phyloP scores from a whole-genome alignment of 2,113 vertebrate genomes.

The Thermophis baileyi region DNA sequence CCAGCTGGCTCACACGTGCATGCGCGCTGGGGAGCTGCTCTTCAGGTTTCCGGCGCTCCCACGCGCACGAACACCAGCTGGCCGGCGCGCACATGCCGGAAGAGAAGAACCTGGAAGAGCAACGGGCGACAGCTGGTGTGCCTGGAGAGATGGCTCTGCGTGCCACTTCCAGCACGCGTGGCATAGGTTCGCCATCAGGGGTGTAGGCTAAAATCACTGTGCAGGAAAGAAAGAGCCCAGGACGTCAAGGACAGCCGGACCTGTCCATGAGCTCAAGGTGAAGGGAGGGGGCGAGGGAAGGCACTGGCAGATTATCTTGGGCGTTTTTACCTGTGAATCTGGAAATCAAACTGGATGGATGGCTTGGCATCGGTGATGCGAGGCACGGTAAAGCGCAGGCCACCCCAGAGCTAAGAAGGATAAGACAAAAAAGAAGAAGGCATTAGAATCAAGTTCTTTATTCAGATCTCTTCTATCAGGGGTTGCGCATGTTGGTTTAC shows the following conservation, averaged over 20 bases:
- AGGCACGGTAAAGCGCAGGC: conserved; percentile 85
- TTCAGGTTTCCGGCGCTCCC: no score
- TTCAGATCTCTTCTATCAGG: no score
- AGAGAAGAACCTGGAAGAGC: no score
- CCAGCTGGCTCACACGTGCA: no score
- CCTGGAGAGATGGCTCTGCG: no score
- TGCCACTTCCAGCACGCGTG: no score
- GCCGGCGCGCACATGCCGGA: no score
- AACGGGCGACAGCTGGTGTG: no score
- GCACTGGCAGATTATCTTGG: neutral
- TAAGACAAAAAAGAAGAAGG: neutral
- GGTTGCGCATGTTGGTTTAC: neutral
- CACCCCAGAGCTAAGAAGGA: conserved; percentile 77
- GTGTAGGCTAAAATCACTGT: neutral
- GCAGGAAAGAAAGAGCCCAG: neutral
- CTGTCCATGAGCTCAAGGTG: no score
- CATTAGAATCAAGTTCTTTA: neutral
- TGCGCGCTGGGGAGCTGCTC: no score
- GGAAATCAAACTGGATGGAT: conserved; percentile 85
- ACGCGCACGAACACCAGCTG: no score
- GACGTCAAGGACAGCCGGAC: neutral
- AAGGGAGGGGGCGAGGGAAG: neutral
- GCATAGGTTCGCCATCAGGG: no score
- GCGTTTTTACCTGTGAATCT: conserved; percentile 82
- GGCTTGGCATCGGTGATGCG: conserved; percentile 77